Evolutionary conservation across 1,140 invertebrate species (phyloP), one percentile per base, ranked within the genome.

Genomic region (Bombus huntii): DNA sequence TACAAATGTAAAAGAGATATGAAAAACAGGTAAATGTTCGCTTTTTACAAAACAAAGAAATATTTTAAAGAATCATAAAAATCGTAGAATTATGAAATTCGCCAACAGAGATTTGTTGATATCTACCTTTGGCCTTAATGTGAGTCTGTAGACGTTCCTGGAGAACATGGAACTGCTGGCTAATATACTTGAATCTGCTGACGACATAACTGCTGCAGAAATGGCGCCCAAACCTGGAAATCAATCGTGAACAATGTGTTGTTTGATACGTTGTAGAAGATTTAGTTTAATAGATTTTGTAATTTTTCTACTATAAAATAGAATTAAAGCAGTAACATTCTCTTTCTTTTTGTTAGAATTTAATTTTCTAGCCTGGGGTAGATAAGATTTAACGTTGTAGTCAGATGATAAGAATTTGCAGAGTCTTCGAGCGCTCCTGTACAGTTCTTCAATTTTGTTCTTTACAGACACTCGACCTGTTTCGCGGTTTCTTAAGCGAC

Each of bases 171-270:
- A 97, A 89, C 97, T 97, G 25, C 97, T 97, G 13, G 97, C 96
- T 6, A 98, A 94, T 72, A 98, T 97, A 76, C 97, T 97, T 3
- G 97, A 97, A 92, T 98, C 97, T 3, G 97, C 97, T 13, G 97
- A 98, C 9, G 97, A 97, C 97, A 98, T 97, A 3, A 98, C 97
- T n/a, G 97, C 97, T 8, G 97, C 97, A 3, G 97, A 97, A 42
- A 98, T 97, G 10, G 97, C 97, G 18, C 97, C 97, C 4, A 98
- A 95, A n/a, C 97, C 97, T 94, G 39, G 0, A 1, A 28, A 84
- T 71, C 65, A 66, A 78, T 68, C 25, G 9, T 15, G 9, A 74
- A 75, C 2, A 6, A 1, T 53, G 18, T 34, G 34, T 42, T 72
- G 42, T n/a, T 18, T 12, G 18, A 18, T 13, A 57, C 8, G 1